Evolutionary conservation across 2,888 invertebrate genomes (phyloP), one percentile per base, ranked within the genome.

Genomic region (Caenorhabditis sp.): DNA sequence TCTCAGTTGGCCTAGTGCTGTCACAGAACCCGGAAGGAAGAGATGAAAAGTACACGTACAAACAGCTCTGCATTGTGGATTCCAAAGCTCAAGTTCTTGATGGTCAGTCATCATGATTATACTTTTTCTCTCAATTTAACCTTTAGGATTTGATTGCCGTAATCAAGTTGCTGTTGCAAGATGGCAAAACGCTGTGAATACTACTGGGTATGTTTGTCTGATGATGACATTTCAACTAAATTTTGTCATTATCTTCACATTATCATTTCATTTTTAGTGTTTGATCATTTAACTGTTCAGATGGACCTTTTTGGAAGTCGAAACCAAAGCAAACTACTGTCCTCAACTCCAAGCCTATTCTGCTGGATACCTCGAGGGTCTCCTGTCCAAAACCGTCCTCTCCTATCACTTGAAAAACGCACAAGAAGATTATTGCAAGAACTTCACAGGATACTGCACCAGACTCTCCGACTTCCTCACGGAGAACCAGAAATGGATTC

Each of bases 351-450:
- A 87, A 59, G 88, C 88, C 2, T 88, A 88, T 53, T 79, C 88
- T 5, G 88, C 88, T n/a, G 88, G 88, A 32, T 80, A 84, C 41
- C 73, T 88, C 2, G 88, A 88, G 58, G 88, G 87, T 58, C 48
- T 82, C 9, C 74, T 87, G 22, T 83, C 85, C 0, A 78, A 81
- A 27, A 79, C 74, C 1, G 85, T 87, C 15, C 63, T 87, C 20
- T 43, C 71, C 20, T 85, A 83, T 53, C 83, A 83, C 41, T 50
- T 87, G 27, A 48, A 71, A 22, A 87, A 87, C 52, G 82, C 83
- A 6, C 66, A 85, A n/a, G 61, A 72, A 39, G 82, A 80, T 26
- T 87, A 87, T 70, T 87, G 87, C 71, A 83, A 70, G 26, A 88
- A 87, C 53, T 88, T 83, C 81, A 85, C 85, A 22, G 74, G 74